Conservation (phyloP, 2,888 invertebrate genomes). For the Athetis lepigone region DNA sequence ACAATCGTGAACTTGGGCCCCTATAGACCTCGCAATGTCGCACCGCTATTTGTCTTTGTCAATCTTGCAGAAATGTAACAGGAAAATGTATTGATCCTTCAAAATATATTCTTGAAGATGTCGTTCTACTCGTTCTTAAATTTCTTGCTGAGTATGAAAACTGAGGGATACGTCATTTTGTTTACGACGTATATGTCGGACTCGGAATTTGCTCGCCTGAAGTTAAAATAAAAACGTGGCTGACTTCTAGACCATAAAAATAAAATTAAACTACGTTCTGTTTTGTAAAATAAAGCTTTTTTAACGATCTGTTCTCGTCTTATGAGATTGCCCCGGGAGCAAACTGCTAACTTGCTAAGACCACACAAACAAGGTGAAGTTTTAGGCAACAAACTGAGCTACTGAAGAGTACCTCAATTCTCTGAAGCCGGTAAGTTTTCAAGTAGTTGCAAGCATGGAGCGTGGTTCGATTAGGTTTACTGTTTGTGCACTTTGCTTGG, state of each 20-base stretch:
- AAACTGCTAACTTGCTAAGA: constrained; percentile 35
- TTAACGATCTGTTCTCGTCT: constrained; percentile 32
- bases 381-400: constrained; percentile 37
- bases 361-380: constrained; percentile 44
- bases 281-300: constrained; percentile 16
- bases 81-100: constrained; percentile 42
- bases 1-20: constrained; percentile 23
- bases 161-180: constrained; percentile 17
- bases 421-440: constrained; percentile 46
- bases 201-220: constrained; percentile 3
- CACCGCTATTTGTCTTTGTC: constrained; percentile 47
- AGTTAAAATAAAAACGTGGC: constrained; percentile 10
- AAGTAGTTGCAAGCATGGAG: constrained; percentile 12
- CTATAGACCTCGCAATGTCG: constrained; percentile 28
- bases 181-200: constrained; percentile 18
- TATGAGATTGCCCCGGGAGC: constrained; percentile 21
- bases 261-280: constrained; percentile 17
- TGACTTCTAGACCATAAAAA: constrained; percentile 18
- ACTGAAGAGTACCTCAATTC: constrained; percentile 38
- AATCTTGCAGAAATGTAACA: constrained; percentile 43
- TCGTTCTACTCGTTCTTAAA: constrained; percentile 21
- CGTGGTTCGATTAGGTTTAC: constrained; percentile 42
- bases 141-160: constrained; percentile 29
- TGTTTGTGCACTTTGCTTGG: constrained; percentile 22
- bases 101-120: constrained; percentile 25